Base-by-base conservation (phyloP, 64 coral and sea anemone genomes). In the Pocillopora damicornis region DNA sequence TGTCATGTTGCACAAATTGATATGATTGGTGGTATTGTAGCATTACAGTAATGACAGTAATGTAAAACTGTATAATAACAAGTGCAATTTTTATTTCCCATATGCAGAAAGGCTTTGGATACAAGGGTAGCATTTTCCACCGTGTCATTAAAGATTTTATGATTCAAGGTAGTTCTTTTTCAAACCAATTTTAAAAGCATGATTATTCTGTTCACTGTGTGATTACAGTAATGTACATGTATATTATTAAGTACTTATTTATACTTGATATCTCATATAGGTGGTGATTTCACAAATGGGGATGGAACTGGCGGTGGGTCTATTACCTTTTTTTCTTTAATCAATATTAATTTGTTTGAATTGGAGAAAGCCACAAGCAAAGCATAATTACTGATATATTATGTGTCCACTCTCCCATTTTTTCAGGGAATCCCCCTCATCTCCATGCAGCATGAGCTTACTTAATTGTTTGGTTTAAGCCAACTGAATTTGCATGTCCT, bases 281-380 rank as follows among this genome's bases (percentile, higher is more conserved):
- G 90, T 87, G 90, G 90, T 73, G 90, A 92, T 67, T 92, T 92
- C 65, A 92, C 90, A 26, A 92, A 72, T 17, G 63, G 82, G 1
- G 90, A 92, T 80, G 90, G 90, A 80, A 92, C 90, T 80, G 90
- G 90, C 87, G 84, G 90, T 92, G 75, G 12, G 35, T 35, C 23
- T 45, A 18, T 4, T 51, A 51, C 2, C 7, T 51, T 51, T 51
- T 51, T 51, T 30, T 30, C 30, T 30, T 4, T 7, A 68, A 2
- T 14, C n/a, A 25, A 71, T 23, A 0, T 25, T n/a, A 71, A 71
- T 71, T 63, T 63, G 16, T 63, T 63, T 63, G 61, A 13, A 63
- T 13, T 8, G 7, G 7, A 51, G 42, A 51, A 51, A 51, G 7
- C 42, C 42, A 51, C 7, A 7, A 51, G 42, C 7, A 51, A 51